Base-by-base conservation (phyloP, 2,113 vertebrate species). In the Dasyornis broadbenti region DNA sequence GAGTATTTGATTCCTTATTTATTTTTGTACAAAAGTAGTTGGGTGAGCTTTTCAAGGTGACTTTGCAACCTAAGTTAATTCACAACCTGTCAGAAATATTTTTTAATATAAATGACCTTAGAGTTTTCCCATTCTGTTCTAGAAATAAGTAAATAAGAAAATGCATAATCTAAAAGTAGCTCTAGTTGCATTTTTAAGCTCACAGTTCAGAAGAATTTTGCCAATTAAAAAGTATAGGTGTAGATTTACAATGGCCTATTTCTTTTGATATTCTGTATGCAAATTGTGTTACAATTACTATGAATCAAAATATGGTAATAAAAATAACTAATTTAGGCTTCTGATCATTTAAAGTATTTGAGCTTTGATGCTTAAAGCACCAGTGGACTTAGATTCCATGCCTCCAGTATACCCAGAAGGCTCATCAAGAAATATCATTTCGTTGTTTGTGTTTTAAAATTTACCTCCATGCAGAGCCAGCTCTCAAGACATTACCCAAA, bases 231-330 rank as follows among this genome's bases (percentile, higher is more conserved):
- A 82, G 52, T 42, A 84, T 54, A 79, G 31, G 37, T 81, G n/a
- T 83, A 13, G 5, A 91, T 84, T 89, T 86, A 92, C 54, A 77
- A 52, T 92, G 95, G 54, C 78, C 91, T 93, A 82, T 85, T 96
- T 97, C 79, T 87, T 97, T 96, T 88, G 81, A 95, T 93, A 91
- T 75, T 83, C 53, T 89, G 42, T 89, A 82, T 90, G 87, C 56
- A 94, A 94, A 96, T 69, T 63, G 6, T 40, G 59, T 95, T 76
- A 68, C 75, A 63, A 70, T 71, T 86, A 89, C n/a, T 15, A 79
- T 63, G 39, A 35, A 91, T 96, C 94, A 93, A 94, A 80, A 90
- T 83, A 91, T 54, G 33, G 35, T 86, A 89, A 92, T 61, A 95
- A 96, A 96, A 83, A 94, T 44, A 47, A 54, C 47, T 91, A 86